Base-by-base conservation (phyloP, 1,140 invertebrate species). In the Zophobas morio region DNA sequence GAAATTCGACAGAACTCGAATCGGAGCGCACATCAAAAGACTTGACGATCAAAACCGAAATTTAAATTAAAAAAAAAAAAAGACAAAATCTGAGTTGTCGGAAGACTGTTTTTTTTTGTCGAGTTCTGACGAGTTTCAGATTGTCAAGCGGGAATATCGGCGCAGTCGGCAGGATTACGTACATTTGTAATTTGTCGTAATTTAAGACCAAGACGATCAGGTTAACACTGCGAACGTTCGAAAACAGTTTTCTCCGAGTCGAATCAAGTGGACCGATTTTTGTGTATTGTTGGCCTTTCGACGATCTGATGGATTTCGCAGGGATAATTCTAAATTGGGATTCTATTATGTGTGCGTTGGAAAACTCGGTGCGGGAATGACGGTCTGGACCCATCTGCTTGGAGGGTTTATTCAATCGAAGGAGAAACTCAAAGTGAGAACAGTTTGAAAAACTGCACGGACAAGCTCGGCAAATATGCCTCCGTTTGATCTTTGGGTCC, bases 281-380 rank as follows among this genome's bases (percentile, higher is more conserved):
- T 36, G 20, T 42, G 37, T 42, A 66, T 66, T 66, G 60, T 66
- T 66, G 60, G 1, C 20, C 60, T 42, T 66, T 66, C 60, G 39
- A 32, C 6, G 60, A 20, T 42, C 60, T 66, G 60, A 66, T 66
- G 60, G 60, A 42, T 66, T 66, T 66, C 60, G 20, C 8, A 42
- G 33, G 60, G 60, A 39, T 66, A 66, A 66, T 66, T 63, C 39
- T n/a, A 39, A 66, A 66, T 42, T 33, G 60, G 39, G 39, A 66
- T 40, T 66, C 37, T 66, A 66, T 66, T 66, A 60, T 60, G 56
- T 37, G 35, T n/a, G 35, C 6, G 42, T 46, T 46, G 56, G 51
- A 35, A 60, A 60, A 35, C 32, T 37, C 6, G 6, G 3, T 46
- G 42, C 42, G 6, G 42, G 3, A 46, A 46, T 46, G 42, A 3